Evolutionary conservation across 2,797 vertebrate species (phyloP), one percentile per base, ranked within the genome.

Genomic region (Acomys russatus): DNA sequence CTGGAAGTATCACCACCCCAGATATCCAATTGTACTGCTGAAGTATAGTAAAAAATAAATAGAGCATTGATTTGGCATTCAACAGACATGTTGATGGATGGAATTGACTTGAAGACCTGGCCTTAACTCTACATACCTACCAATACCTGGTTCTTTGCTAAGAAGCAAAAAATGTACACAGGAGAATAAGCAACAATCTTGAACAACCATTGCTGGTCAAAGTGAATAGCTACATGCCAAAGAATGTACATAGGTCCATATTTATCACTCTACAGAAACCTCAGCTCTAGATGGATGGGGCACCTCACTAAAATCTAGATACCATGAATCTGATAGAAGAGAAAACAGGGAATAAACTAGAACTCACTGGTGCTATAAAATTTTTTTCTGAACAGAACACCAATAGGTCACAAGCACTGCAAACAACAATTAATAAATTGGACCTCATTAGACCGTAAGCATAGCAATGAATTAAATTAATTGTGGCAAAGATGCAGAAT

Each of bases 41-140:
- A 63, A 17, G 12, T 61, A 25, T 61, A 80, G 22, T 61, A 63
- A 59, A 4, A 59, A 59, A n/a, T 22, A 80, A 25, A 35, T 25
- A 15, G 1, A 63, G n/a, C 6, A 5, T 9, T 12, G 22, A 14
- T 11, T 38, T 12, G 1, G 3, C 3, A 28, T 38, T 28, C 38
- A 63, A 38, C n/a, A 63, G 33, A 63, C 79, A 17, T 63, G n/a
- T 23, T 61, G 22, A 23, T 25, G 11, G 20, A 23, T 35, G 20
- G 3, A 61, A 23, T 1, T 56, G 8, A 10, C 20, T 56, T 4
- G 6, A 80, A 59, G 6, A 59, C 54, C 5, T 20, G 33, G 35
- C n/a, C 33, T 22, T 12, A 79, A 35, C 12, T 76, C 10, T n/a
- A 12, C 2, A 35, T 20, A 80, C 11, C 20, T 35, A 35, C 54